Conservation (phyloP, 1,140 invertebrate species). For the Heliconius melpomene region DNA sequence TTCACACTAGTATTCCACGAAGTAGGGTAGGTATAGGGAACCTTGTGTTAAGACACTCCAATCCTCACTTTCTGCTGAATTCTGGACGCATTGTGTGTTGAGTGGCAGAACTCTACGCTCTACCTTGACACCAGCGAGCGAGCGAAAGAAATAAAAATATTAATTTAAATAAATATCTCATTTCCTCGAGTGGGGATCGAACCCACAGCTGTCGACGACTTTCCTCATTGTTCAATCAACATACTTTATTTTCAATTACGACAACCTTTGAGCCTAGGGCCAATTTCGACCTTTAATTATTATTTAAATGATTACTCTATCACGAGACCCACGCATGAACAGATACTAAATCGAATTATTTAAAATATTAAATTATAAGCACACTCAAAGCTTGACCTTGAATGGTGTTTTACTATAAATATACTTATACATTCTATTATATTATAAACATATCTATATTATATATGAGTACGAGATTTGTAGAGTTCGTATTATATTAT, state of each 20-base stretch:
- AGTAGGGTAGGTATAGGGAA: too few relatives aligned
- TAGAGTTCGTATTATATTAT: not conserved
- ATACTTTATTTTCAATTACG: not conserved
- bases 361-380: conserved; percentile 17
- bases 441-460: not conserved
- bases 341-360: conserved; percentile 19
- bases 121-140: too few relatives aligned
- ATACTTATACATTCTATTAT: conserved; percentile 6
- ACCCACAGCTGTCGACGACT: too few relatives aligned
- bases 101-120: too few relatives aligned
- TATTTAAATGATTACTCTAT: conserved; percentile 8
- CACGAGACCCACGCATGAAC: not conserved
- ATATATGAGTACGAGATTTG: not conserved
- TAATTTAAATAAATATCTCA: too few relatives aligned
- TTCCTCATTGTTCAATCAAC: not conserved
- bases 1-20: too few relatives aligned
- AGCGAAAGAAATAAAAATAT: too few relatives aligned
- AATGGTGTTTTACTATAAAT: conserved; percentile 45
- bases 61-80: too few relatives aligned
- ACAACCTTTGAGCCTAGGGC: conserved; percentile 1
- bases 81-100: too few relatives aligned
- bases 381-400: conserved; percentile 38
- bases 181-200: too few relatives aligned
- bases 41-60: too few relatives aligned
- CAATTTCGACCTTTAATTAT: not conserved